Evolutionary conservation across 2,113 vertebrate species (phyloP).

Genomic region (Phocoena sinus): DNA sequence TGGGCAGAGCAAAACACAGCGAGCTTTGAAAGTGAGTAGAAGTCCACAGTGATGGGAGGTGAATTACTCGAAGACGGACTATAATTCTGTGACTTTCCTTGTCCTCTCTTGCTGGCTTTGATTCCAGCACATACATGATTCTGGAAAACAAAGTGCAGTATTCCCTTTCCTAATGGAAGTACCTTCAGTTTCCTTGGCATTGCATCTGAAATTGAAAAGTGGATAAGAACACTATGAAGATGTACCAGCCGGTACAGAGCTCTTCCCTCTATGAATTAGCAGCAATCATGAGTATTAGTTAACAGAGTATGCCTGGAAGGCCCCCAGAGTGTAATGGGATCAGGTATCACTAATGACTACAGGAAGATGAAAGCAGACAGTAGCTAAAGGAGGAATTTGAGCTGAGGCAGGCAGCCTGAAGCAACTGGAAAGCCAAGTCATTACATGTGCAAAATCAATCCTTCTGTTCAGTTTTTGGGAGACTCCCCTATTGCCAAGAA

Average conservation of each 20-base stretch:
- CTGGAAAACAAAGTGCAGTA: neutral
- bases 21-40: neutral
- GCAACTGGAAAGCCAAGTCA: neutral
- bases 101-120: neutral
- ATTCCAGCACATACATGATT: neutral
- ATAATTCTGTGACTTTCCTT: neutral
- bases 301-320: neutral
- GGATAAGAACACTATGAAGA: neutral
- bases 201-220: neutral
- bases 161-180: neutral
- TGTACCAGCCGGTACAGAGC: neutral
- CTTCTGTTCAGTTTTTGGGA: slow-evolving; percentile 1
- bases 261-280: neutral
- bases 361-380: neutral
- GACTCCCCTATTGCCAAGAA: neutral
- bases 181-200: neutral
- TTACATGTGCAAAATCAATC: neutral
- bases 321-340: neutral
- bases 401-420: neutral
- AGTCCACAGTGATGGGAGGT: neutral
- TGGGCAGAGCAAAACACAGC: neutral
- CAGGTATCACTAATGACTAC: neutral
- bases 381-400: neutral
- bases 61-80: neutral
- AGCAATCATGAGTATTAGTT: neutral